Conservation (phyloP, 2,888 invertebrate genomes). For the Anoncus sp. region DNA sequence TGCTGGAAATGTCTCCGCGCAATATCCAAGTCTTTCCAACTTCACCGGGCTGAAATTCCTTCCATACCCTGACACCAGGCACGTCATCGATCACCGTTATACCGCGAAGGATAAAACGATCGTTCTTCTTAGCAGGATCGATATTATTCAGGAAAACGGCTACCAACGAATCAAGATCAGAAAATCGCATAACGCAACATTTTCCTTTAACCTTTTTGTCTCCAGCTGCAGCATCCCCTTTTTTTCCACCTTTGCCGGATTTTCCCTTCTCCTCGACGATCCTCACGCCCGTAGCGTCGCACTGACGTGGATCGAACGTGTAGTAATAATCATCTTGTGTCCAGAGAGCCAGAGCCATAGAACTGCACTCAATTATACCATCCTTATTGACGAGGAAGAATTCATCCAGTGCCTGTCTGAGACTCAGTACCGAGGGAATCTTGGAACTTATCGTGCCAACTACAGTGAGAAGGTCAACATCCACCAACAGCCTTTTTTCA, state of each 20-base stretch:
- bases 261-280: slow-evolving; percentile 70
- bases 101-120: slow-evolving; percentile 74
- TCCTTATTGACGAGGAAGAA: slow-evolving; percentile 76
- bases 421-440: slow-evolving; percentile 70
- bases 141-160: slow-evolving; percentile 72
- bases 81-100: slow-evolving; percentile 73
- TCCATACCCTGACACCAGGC: slow-evolving; percentile 76
- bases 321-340: slow-evolving; percentile 85
- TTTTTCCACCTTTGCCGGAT: slow-evolving; percentile 52
- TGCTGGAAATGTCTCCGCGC: slow-evolving; percentile 72
- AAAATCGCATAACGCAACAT: slow-evolving; percentile 76
- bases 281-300: slow-evolving; percentile 76
- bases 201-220: slow-evolving; percentile 72
- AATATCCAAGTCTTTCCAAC: slow-evolving; percentile 77
- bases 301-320: slow-evolving; percentile 86
- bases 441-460: slow-evolving; percentile 77
- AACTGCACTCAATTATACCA: slow-evolving; percentile 76
- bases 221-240: slow-evolving; percentile 38
- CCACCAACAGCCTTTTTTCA: slow-evolving; percentile 69
- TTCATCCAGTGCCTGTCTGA: slow-evolving; percentile 75
- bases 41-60: slow-evolving; percentile 73
- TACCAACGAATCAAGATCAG: slow-evolving; percentile 68
- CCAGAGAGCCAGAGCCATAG: slow-evolving; percentile 85
- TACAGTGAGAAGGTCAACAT: slow-evolving; percentile 76
- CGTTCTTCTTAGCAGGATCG: slow-evolving; percentile 72